A percentile compares a stretch with the other conserved stretches of the same genome.
These are phyloP conservation scores for Odontocerum albicorne DNA, from an alignment of 2,888 invertebrate species.

Conservation along the genomic window DNA sequence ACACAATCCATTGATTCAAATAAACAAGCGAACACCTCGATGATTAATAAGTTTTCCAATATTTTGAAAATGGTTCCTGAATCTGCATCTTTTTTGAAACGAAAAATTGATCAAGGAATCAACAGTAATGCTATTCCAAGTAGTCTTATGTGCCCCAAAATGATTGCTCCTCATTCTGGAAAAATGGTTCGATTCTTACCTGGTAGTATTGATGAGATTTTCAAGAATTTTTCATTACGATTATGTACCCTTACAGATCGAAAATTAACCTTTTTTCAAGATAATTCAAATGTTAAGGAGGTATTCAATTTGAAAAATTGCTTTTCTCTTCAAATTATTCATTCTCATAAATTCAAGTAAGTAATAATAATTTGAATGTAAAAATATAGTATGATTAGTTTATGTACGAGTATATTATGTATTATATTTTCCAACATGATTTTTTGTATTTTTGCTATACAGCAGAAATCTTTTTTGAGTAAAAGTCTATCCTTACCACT, in stretches of 20 bases:
- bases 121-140: slow-evolving; percentile 14
- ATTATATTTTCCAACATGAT: no score
- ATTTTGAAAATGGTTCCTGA: slow-evolving; percentile 58
- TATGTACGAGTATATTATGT: no score
- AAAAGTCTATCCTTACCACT: no score
- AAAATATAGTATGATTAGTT: no score
- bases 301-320: slow-evolving; percentile 67
- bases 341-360: slow-evolving; percentile 54
- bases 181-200: slow-evolving; percentile 60
- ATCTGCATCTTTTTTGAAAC: slow-evolving; percentile 42
- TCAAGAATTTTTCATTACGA: slow-evolving; percentile 75
- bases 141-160: slow-evolving; percentile 45
- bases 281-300: slow-evolving; percentile 71
- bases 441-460: no score
- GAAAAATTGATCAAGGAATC: slow-evolving; percentile 16
- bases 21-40: slow-evolving; percentile 2
- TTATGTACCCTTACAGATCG: slow-evolving; percentile 73
- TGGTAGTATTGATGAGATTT: slow-evolving; percentile 69
- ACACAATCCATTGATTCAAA: no score
- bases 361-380: no score
- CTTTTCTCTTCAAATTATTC: slow-evolving; percentile 65
- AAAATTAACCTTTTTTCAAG: slow-evolving; percentile 72
- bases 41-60: slow-evolving; percentile 42
- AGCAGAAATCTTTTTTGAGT: no score
- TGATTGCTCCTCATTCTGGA: slow-evolving; percentile 61